Evolutionary conservation across 2,797 vertebrate genomes (phyloP), one percentile per base, ranked within the genome.

Genomic region (Rhynchonycteris naso): DNA sequence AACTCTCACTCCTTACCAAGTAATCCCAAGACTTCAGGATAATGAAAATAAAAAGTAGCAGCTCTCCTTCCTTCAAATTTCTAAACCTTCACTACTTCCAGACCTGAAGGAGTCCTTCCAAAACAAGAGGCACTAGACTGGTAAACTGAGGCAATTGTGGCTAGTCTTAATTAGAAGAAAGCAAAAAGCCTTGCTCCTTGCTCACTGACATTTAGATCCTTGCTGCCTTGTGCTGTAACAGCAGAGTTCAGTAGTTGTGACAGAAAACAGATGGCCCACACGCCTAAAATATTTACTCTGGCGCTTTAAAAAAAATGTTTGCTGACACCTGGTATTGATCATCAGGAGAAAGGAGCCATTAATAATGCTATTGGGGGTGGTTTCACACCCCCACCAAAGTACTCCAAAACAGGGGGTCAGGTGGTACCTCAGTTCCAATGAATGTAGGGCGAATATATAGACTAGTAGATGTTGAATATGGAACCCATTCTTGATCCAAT

Each of bases 401-500:
- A 58, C 50, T 10, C 81, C 8, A 0, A 93, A 68, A 50, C 11
- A 50, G 33, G 26, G n/a, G 87, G 0, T 0, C 10, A 4, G 11
- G 54, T 16, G 97, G 93, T 16, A 99, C 99, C 99, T 99, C 99
- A 0, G 98, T 99, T 96, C 99, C 98, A 3, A 99, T 97, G 35
- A 99, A 98, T 0, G 99, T 99, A 13, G 99, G 99, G 22, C 99
- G 99, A 89, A 99, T 98, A 63, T 99, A 99, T 0, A 99, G 98
- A 91, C 99, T 99, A 30, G 98, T 98, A 14, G 98, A 75, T 0
- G 98, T 98, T 1, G 99, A 99, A 71, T 98, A 94, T 0, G 99
- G 99, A 2, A 99, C 98, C 99, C 99, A 99, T 4, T 99, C 99
- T 95, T 99, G 98, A 47, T 99, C 99, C 28, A 99, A 58, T 92